These are phyloP conservation scores for Drosophila neutralis DNA, from an alignment of 2,888 invertebrate genomes.

Conservation along the genomic window DNA sequence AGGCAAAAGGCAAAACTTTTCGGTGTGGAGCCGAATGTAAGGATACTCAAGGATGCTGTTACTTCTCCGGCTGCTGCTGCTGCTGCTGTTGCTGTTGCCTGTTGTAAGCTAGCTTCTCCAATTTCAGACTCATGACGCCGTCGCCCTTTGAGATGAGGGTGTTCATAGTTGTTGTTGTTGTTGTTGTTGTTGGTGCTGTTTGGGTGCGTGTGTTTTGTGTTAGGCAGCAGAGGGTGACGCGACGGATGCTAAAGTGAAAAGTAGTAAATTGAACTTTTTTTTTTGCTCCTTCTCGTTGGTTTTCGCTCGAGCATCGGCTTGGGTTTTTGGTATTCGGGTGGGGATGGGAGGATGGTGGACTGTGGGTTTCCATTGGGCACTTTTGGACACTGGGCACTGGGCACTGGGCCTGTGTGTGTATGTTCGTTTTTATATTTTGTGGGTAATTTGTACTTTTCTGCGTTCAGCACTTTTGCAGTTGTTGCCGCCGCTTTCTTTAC, in stretches of 20 bases:
- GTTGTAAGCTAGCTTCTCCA: constrained; percentile 66
- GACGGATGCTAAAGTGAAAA: constrained; percentile 80
- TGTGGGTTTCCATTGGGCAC: constrained; percentile 23
- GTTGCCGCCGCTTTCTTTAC: constrained; percentile 60
- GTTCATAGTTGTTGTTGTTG: constrained; percentile 25
- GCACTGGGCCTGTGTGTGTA: constrained; percentile 13
- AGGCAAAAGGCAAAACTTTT: constrained; percentile 75
- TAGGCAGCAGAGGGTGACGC: constrained; percentile 46
- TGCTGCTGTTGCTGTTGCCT: constrained; percentile 12
- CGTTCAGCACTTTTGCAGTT: constrained; percentile 79
- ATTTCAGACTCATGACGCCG: constrained; percentile 67
- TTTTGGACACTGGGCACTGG: constrained; percentile 10
- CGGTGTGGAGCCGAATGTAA: constrained; percentile 31
- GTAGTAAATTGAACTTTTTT: constrained; percentile 82
- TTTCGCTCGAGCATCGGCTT: constrained; percentile 43
- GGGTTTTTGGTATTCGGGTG: constrained; percentile 9
- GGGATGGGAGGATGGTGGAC: background rate
- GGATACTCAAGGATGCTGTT: constrained; percentile 52
- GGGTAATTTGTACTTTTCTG: constrained; percentile 82
- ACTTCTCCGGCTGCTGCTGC: constrained; percentile 8
- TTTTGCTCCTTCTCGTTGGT: constrained; percentile 46
- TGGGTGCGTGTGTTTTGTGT: constrained; percentile 61
- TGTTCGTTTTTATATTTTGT: constrained; percentile 71
- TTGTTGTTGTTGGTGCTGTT: constrained; percentile 18
- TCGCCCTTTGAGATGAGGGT: constrained; percentile 60